Percentiles rank a stretch among this genome's conserved stretches.
phyloP scores from a whole-genome alignment of 2,113 vertebrate species.

The Gallinago jamesoni region DNA sequence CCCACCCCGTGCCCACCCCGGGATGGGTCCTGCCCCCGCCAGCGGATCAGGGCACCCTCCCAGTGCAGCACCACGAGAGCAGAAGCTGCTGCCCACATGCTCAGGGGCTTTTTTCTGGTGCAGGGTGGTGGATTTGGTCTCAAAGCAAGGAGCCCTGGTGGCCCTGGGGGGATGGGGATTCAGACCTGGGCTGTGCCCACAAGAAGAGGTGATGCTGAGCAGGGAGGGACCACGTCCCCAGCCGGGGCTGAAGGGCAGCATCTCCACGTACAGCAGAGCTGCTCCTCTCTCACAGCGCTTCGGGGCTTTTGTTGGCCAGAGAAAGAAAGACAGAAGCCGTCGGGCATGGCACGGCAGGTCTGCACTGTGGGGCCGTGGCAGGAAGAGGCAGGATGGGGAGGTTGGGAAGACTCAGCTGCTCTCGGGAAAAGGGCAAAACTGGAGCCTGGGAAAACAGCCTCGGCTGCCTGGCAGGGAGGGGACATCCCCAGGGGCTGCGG shows the following conservation, averaged over 20 bases:
- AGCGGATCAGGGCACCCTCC: background rate
- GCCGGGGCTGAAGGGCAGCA: background rate
- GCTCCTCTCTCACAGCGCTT: background rate
- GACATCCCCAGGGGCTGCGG: background rate
- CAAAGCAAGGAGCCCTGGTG: background rate
- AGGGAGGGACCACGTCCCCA: background rate
- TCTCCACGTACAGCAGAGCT: background rate
- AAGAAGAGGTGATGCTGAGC: background rate
- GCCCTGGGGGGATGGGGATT: background rate
- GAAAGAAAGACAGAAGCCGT: background rate
- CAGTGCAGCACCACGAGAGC: rapidly evolving
- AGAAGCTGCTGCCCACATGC: background rate
- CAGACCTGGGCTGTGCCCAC: background rate
- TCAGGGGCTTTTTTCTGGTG: rapidly evolving
- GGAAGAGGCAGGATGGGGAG: background rate
- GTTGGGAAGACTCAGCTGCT: background rate
- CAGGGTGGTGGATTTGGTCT: rapidly evolving
- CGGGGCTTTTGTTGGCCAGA: background rate
- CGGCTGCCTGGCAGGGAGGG: background rate
- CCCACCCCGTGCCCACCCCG: background rate
- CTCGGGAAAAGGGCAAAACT: background rate
- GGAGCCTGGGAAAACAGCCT: constrained; percentile 43
- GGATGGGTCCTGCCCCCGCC: background rate
- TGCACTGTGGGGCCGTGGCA: rapidly evolving
- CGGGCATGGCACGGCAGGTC: rapidly evolving